Evolutionary conservation across 2,113 vertebrate species (phyloP).

Genomic region (Leuciscus idus): DNA sequence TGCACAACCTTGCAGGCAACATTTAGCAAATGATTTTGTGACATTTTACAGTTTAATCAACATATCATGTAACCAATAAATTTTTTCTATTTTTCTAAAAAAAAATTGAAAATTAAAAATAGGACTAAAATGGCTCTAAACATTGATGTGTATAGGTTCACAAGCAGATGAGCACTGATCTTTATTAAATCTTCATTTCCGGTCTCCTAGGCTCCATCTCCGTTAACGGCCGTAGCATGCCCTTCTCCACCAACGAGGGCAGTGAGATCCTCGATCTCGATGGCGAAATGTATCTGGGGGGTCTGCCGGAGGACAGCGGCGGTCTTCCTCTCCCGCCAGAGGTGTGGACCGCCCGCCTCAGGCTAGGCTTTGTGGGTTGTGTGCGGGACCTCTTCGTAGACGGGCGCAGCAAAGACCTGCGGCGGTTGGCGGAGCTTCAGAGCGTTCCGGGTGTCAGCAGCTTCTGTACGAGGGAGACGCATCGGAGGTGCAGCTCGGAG

Average conservation of each 20-base stretch:
- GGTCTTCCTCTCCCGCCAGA: constrained; percentile 84
- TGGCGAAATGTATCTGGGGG: constrained; percentile 89
- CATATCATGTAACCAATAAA: not conserved
- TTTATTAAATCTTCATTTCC: constrained; percentile 2
- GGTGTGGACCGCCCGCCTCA: constrained; percentile 87
- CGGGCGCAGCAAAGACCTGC: constrained; percentile 87
- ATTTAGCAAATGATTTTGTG: not conserved
- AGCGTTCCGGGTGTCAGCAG: constrained; percentile 80
- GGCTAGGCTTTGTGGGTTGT: constrained; percentile 90
- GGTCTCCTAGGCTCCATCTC: constrained; percentile 84
- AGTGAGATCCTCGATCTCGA: constrained; percentile 92
- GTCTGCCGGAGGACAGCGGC: constrained; percentile 83
- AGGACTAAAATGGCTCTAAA: not conserved
- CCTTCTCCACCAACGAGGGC: constrained; percentile 87
- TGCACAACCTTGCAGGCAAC: not conserved
- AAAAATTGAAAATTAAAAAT: no score
- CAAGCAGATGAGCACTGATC: not conserved
- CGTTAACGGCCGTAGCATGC: constrained; percentile 86
- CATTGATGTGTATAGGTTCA: not conserved
- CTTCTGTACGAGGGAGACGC: constrained; percentile 87
- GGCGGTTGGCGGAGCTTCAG: constrained; percentile 83
- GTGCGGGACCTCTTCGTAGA: constrained; percentile 91
- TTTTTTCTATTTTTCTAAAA: not conserved
- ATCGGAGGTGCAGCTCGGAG: constrained; percentile 79
- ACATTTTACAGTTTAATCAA: not conserved